phyloP scores from a whole-genome alignment of 2,888 invertebrate genomes.

The Ormyrus labotus region DNA sequence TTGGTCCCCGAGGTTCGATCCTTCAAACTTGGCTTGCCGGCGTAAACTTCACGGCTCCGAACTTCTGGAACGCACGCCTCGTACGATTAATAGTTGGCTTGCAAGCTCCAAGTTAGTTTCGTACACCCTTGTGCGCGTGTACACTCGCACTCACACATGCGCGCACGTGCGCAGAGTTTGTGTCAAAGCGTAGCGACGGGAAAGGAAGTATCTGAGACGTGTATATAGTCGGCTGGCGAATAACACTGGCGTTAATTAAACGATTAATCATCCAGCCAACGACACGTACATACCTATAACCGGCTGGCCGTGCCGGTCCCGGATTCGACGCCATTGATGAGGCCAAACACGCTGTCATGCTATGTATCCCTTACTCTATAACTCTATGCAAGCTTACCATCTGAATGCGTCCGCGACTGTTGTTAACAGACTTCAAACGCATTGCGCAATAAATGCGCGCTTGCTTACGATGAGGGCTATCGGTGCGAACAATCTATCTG shows the following conservation, averaged over 20 bases:
- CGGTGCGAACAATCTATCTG: too few species aligned
- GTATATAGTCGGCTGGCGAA: conserved; percentile 65
- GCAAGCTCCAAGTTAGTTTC: conserved; percentile 17
- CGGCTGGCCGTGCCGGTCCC: conserved; percentile 1
- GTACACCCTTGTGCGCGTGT: neutral
- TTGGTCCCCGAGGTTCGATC: conserved; percentile 59
- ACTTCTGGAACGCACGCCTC: conserved; percentile 49
- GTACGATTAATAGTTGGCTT: conserved; percentile 14
- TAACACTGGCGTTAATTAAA: conserved; percentile 74
- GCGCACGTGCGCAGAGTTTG: neutral
- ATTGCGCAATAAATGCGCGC: too few species aligned
- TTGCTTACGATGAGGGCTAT: too few species aligned
- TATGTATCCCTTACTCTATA: too few species aligned
- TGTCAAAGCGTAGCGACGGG: too few species aligned
- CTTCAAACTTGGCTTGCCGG: conserved; percentile 59
- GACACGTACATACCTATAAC: conserved; percentile 60
- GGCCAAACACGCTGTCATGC: too few species aligned
- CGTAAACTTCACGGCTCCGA: conserved; percentile 54
- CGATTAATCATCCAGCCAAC: conserved; percentile 74
- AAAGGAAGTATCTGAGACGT: conserved; percentile 24
- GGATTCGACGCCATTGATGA: too few species aligned
- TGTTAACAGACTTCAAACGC: too few species aligned
- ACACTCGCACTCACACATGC: neutral
- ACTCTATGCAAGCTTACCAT: too few species aligned
- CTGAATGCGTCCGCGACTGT: too few species aligned